Percentiles rank a stretch among this genome's conserved stretches.
phyloP scores from a whole-genome alignment of 2,888 invertebrate genomes.

The Athrips mouffetella region DNA sequence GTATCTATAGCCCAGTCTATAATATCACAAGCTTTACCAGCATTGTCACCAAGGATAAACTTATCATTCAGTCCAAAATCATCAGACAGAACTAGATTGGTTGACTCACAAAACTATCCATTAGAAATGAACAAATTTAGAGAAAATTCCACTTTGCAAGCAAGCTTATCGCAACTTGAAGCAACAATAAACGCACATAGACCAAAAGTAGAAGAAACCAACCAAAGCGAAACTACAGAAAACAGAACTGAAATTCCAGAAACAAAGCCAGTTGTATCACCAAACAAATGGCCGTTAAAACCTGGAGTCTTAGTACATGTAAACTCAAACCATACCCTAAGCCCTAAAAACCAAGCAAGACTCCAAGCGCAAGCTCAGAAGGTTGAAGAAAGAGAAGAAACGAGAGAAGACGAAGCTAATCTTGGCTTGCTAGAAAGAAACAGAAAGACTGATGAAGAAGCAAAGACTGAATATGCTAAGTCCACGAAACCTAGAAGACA shows the following conservation, averaged over 20 bases:
- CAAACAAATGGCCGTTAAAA: slow-evolving; percentile 90
- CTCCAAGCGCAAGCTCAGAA: slow-evolving; percentile 40
- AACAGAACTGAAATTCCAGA: slow-evolving; percentile 44
- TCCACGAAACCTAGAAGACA: slow-evolving; percentile 56
- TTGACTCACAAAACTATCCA: slow-evolving; percentile 48
- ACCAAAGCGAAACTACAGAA: slow-evolving; percentile 43
- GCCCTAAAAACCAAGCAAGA: slow-evolving; percentile 75
- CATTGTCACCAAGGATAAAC: slow-evolving; percentile 66
- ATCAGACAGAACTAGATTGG: slow-evolving; percentile 68
- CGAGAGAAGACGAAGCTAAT: slow-evolving; percentile 44
- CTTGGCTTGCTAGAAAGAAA: slow-evolving; percentile 67
- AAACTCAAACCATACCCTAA: slow-evolving; percentile 87
- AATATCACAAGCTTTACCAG: slow-evolving; percentile 74
- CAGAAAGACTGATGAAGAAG: slow-evolving; percentile 32
- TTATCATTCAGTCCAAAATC: slow-evolving; percentile 69
- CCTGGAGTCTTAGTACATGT: slow-evolving; percentile 93
- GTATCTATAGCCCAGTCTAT: slow-evolving; percentile 76
- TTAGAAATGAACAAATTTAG: slow-evolving; percentile 63
- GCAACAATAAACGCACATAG: slow-evolving; percentile 41
- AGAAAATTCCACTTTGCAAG: slow-evolving; percentile 45
- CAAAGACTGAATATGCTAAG: slow-evolving; percentile 58
- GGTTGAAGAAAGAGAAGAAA: slow-evolving; percentile 38
- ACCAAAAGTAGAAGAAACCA: slow-evolving; percentile 32
- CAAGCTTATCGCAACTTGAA: slow-evolving; percentile 50
- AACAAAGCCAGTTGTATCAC: slow-evolving; percentile 62